A percentile compares a stretch with the other conserved stretches of the same genome.
These are phyloP conservation scores for Tipula unca DNA, from an alignment of 2,888 invertebrate genomes.

Conservation along the genomic window DNA sequence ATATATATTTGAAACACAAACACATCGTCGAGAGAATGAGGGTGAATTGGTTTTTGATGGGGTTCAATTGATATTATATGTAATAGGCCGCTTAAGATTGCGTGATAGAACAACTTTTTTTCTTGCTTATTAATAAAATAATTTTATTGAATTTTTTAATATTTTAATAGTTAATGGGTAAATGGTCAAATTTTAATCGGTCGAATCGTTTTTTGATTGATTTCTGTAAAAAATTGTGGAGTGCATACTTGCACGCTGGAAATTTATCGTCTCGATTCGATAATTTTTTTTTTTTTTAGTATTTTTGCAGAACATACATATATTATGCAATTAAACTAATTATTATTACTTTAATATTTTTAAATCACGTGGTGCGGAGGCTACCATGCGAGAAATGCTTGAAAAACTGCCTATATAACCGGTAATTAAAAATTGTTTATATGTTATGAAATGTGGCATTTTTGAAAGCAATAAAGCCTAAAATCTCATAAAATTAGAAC, in stretches of 20 bases:
- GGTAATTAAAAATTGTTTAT: too few relatives aligned
- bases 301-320: neutral
- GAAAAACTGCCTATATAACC: too few relatives aligned
- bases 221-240: neutral
- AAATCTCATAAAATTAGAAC: too few relatives aligned
- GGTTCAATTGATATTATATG: neutral
- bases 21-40: neutral
- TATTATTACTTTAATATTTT: too few relatives aligned
- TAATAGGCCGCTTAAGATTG: neutral
- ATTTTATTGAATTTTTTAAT: neutral
- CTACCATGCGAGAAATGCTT: too few relatives aligned
- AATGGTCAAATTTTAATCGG: neutral
- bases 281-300: neutral
- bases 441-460: too few relatives aligned
- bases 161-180: neutral
- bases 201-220: neutral
- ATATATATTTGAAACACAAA: neutral
- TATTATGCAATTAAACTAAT: neutral
- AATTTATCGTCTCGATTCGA: neutral
- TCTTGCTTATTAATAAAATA: too few relatives aligned
- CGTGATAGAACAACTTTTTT: neutral
- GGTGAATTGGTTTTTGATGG: slow-evolving; percentile 2
- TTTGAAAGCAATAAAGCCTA: too few relatives aligned
- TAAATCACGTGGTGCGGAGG: too few relatives aligned
- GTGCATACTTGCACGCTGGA: neutral